phyloP scores from a whole-genome alignment of 2,888 invertebrate genomes.

The Drosophila parthenogenetica region DNA sequence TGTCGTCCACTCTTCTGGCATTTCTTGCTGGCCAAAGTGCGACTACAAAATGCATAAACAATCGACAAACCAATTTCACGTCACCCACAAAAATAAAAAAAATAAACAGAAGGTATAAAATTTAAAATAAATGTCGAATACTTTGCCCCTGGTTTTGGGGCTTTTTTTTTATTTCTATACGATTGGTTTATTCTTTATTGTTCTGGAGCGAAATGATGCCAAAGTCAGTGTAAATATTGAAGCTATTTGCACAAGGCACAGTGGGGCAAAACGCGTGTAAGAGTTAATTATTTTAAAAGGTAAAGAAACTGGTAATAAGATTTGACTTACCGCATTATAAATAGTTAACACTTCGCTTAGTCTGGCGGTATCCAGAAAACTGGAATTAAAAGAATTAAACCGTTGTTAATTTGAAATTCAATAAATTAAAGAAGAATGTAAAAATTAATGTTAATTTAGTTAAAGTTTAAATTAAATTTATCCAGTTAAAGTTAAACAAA shows the following conservation, averaged over 20 bases:
- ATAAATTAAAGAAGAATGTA: too few species aligned
- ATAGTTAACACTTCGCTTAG: background rate
- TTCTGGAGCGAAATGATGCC: constrained; percentile 65
- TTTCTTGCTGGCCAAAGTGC: constrained; percentile 47
- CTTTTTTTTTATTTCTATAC: constrained; percentile 51
- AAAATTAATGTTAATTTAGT: too few species aligned
- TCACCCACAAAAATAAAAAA: constrained; percentile 17
- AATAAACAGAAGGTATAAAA: constrained; percentile 16
- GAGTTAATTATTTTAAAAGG: too few species aligned
- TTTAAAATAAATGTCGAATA: constrained; percentile 43
- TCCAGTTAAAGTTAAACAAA: too few species aligned
- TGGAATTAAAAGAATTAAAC: too few species aligned
- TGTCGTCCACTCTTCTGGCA: constrained; percentile 59
- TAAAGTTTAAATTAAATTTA: too few species aligned
- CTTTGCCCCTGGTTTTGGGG: constrained; percentile 53
- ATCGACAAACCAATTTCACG: constrained; percentile 73
- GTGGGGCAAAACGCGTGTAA: constrained; percentile 30
- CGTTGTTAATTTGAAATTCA: too few species aligned
- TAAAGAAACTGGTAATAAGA: too few species aligned
- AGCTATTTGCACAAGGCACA: constrained; percentile 51
- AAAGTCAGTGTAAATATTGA: constrained; percentile 60
- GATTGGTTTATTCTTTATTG: constrained; percentile 46
- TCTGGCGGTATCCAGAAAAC: too few species aligned
- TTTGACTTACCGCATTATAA: background rate
- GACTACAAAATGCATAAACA: constrained; percentile 78